A percentile compares a stretch with the other conserved stretches of the same genome.
phyloP scores from a whole-genome alignment of 2,113 vertebrate species.

The Phoenicopterus ruber region DNA sequence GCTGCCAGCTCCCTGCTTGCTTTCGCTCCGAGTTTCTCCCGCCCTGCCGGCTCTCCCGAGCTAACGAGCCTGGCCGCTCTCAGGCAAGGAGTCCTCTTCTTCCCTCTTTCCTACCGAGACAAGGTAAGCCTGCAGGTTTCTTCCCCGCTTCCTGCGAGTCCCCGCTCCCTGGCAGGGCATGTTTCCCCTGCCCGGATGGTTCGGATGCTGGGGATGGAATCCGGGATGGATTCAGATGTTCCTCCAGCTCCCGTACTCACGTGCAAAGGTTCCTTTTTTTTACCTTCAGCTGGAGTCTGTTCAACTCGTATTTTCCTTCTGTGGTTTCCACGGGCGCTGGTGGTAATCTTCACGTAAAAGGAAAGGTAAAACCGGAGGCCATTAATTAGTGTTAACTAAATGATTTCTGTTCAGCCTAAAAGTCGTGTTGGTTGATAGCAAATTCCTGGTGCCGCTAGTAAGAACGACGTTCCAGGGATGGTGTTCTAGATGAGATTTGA shows the following conservation, averaged over 20 bases:
- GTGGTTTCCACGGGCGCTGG: neutral
- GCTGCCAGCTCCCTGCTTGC: neutral
- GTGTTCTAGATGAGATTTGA: neutral
- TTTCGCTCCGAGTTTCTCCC: neutral
- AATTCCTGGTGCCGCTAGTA: neutral
- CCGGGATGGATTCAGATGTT: neutral
- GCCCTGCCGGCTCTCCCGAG: neutral
- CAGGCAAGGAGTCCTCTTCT: constrained; percentile 16
- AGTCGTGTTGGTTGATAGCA: neutral
- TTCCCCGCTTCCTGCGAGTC: neutral
- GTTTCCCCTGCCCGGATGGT: rapidly evolving
- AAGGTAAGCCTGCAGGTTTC: constrained; percentile 1
- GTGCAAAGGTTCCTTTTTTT: neutral
- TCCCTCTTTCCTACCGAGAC: neutral
- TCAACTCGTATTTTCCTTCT: neutral
- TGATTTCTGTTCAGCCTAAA: neutral
- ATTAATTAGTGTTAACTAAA: neutral
- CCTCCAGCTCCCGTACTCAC: neutral
- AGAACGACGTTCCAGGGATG: neutral
- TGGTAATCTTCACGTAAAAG: neutral
- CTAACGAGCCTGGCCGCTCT: neutral
- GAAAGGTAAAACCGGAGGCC: neutral
- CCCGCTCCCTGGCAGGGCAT: neutral
- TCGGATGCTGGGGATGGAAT: no score
- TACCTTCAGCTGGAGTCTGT: neutral